phyloP scores from a whole-genome alignment of 2,888 invertebrate genomes.

The Petrolisthes cinctipes region DNA sequence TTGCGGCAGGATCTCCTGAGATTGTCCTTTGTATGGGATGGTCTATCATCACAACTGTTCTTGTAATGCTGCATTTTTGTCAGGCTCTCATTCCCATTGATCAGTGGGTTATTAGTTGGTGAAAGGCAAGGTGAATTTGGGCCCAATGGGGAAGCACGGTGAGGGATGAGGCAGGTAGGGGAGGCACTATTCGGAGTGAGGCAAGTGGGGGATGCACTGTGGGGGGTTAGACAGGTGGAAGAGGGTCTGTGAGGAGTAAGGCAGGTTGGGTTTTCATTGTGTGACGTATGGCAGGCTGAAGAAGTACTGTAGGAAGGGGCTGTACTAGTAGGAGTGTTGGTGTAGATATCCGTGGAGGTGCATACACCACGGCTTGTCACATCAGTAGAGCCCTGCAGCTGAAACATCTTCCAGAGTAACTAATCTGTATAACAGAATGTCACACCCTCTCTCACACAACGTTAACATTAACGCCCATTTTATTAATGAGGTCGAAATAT shows the following conservation, averaged over 20 bases:
- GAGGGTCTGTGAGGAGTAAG: slow-evolving; percentile 17
- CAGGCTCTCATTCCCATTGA: slow-evolving; percentile 5
- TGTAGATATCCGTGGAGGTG: slow-evolving; percentile 29
- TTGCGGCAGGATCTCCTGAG: slow-evolving; percentile 3
- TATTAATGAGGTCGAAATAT: too few species aligned
- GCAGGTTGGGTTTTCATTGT: neutral
- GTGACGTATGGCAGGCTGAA: too few species aligned
- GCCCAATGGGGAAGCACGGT: neutral
- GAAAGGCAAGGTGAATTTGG: slow-evolving; percentile 7
- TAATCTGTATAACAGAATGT: neutral
- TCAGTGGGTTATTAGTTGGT: neutral
- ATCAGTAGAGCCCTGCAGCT: slow-evolving; percentile 53
- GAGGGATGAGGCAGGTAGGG: slow-evolving; percentile 1
- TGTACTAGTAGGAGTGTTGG: neutral
- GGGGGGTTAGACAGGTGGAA: slow-evolving; percentile 17
- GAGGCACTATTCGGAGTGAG: slow-evolving; percentile 9
- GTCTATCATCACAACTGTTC: neutral
- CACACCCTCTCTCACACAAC: neutral
- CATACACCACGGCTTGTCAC: slow-evolving; percentile 56
- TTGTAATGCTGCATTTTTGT: slow-evolving; percentile 15
- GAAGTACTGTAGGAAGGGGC: neutral
- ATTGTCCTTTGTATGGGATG: slow-evolving; percentile 17
- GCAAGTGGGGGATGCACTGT: neutral
- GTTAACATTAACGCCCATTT: too few species aligned
- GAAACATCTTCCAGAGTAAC: slow-evolving; percentile 8